A percentile compares a stretch with the other conserved stretches of the same genome.
Evolutionary conservation across 1,140 invertebrate genomes (phyloP).

Genomic region (Rhizoglyphus robini): DNA sequence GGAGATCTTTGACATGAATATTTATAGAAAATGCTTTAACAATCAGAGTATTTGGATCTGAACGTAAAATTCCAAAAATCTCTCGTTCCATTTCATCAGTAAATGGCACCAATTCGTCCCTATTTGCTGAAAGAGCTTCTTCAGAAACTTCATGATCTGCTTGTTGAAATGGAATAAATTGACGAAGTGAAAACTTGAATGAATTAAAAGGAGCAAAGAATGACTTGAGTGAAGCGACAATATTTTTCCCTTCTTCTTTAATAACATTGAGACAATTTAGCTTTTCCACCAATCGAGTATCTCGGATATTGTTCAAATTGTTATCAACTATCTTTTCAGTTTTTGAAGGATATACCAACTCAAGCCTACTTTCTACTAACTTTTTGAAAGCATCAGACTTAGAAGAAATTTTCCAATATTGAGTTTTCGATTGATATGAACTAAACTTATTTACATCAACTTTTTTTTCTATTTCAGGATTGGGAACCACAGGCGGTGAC

Average conservation of each 20-base stretch:
- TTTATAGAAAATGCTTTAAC: constrained; percentile 42
- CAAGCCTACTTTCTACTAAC: not conserved
- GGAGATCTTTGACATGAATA: constrained; percentile 54
- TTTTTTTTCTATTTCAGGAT: too few species aligned
- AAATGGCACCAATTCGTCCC: constrained; percentile 18
- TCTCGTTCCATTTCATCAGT: constrained; percentile 35
- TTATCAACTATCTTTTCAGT: not conserved
- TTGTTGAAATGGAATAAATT: not conserved
- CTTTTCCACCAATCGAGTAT: not conserved
- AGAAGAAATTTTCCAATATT: too few species aligned
- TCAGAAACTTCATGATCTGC: not conserved
- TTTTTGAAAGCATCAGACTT: too few species aligned
- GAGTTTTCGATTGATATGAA: too few species aligned
- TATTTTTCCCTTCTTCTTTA: not conserved
- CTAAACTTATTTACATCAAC: too few species aligned
- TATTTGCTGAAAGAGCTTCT: not conserved
- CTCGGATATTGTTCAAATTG: not conserved
- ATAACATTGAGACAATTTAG: not conserved
- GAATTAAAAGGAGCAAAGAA: too few species aligned
- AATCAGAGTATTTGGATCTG: constrained; percentile 40
- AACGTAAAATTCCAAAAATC: constrained; percentile 37
- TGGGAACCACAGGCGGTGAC: too few species aligned
- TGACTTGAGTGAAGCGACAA: not conserved
- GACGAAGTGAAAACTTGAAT: not conserved
- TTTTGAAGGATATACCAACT: not conserved